phyloP scores from a whole-genome alignment of 1,140 invertebrate genomes.

The Drosophila grimshawi region DNA sequence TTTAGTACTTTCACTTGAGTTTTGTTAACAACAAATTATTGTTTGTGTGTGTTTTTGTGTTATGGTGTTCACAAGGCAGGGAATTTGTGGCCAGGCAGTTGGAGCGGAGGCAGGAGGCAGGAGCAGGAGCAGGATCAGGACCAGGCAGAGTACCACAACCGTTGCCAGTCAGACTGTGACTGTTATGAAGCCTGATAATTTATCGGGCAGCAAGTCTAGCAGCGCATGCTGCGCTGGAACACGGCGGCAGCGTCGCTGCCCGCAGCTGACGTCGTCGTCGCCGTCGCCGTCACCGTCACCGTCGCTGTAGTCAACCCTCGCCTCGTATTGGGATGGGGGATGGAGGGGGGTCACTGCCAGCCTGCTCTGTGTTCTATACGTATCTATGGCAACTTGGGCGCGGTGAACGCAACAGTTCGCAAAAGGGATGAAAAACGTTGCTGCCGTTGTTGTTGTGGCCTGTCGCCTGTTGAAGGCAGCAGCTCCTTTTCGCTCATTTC shows the following conservation, averaged over 20 bases:
- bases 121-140: neutral
- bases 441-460: constrained; percentile 23
- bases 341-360: neutral
- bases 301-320: constrained; percentile 30
- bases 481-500: constrained; percentile 26
- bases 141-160: constrained; percentile 59
- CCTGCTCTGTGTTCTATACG: constrained; percentile 2
- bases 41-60: neutral
- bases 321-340: constrained; percentile 3
- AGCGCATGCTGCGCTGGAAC: constrained; percentile 45
- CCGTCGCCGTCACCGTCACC: constrained; percentile 3
- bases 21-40: constrained; percentile 42
- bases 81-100: neutral
- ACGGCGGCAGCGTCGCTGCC: constrained; percentile 19
- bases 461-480: constrained; percentile 42
- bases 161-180: constrained; percentile 78
- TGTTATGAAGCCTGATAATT: constrained; percentile 80
- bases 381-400: constrained; percentile 75
- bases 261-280: constrained; percentile 26
- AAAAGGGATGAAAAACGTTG: constrained; percentile 72
- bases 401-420: constrained; percentile 60
- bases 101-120: neutral
- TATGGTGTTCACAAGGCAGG: neutral
- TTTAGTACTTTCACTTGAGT: constrained; percentile 25
- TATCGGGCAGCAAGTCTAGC: constrained; percentile 80